Conservation (phyloP, 1,140 invertebrate genomes). For the Sitophilus oryzae region DNA sequence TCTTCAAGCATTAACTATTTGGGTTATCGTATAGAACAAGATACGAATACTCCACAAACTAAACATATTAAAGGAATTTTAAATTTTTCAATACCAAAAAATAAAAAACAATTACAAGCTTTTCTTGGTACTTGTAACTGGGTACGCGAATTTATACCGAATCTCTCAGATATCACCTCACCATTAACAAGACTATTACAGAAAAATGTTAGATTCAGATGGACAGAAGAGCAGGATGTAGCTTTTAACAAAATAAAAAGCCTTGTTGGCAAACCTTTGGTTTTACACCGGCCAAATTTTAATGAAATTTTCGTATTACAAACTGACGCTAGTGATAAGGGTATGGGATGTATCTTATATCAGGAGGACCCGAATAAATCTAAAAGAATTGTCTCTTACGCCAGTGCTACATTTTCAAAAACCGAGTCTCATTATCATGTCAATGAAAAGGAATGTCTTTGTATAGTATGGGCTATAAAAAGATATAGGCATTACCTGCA, state of each 20-base stretch:
- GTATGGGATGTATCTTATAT: slow-evolving; percentile 18
- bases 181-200: slow-evolving; percentile 23
- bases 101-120: slow-evolving; percentile 22
- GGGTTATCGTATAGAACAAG: slow-evolving; percentile 26
- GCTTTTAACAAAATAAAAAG: slow-evolving; percentile 26
- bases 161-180: slow-evolving; percentile 20
- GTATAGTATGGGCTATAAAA: slow-evolving; percentile 37
- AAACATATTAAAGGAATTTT: slow-evolving; percentile 26
- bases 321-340: slow-evolving; percentile 11
- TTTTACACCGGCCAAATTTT: slow-evolving; percentile 10
- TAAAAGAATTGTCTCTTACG: slow-evolving; percentile 12
- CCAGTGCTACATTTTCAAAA: slow-evolving; percentile 15
- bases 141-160: slow-evolving; percentile 30
- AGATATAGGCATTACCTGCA: slow-evolving; percentile 35
- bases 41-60: slow-evolving; percentile 24
- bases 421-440: too few species aligned
- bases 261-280: neutral
- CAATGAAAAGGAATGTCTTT: slow-evolving; percentile 20
- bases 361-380: slow-evolving; percentile 1
- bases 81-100: slow-evolving; percentile 27
- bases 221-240: slow-evolving; percentile 1
- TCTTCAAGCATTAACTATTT: slow-evolving; percentile 28
- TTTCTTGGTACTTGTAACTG: slow-evolving; percentile 31
- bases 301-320: slow-evolving; percentile 13
- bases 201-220: slow-evolving; percentile 19